These are phyloP conservation scores for Drosophila tristis DNA, from an alignment of 1,140 invertebrate species.

Conservation along the genomic window DNA sequence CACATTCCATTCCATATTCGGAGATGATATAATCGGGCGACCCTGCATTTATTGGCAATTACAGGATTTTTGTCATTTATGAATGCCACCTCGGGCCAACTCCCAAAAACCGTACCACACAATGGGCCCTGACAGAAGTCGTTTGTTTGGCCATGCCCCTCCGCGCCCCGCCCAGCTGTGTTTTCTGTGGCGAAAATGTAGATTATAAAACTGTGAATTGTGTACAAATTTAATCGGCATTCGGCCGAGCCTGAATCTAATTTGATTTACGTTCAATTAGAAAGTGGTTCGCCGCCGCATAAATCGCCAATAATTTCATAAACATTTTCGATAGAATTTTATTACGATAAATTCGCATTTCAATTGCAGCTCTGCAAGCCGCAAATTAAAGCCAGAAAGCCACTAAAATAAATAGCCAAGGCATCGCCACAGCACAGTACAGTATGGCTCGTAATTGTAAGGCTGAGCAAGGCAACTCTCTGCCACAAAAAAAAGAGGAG, in stretches of 20 bases:
- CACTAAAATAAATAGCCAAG: conserved; percentile 10
- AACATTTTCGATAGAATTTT: conserved; percentile 8
- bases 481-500: no score
- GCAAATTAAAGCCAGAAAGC: not conserved
- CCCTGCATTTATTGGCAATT: conserved; percentile 66
- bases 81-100: conserved; percentile 14
- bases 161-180: no score
- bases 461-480: no score
- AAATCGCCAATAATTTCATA: conserved; percentile 17
- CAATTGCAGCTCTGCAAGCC: no score
- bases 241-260: not conserved
- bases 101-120: conserved; percentile 16
- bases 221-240: conserved; percentile 9
- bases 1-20: conserved; percentile 5
- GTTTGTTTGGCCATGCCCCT: not conserved
- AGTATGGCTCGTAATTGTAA: no score
- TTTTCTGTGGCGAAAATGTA: no score
- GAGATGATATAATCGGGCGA: conserved; percentile 9
- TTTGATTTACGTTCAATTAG: conserved; percentile 47
- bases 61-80: conserved; percentile 52
- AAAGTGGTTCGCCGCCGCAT: conserved; percentile 1
- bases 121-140: conserved; percentile 36
- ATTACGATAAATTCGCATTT: conserved; percentile 1
- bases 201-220: not conserved
- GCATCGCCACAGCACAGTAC: not conserved